Evolutionary conservation across 2,888 invertebrate genomes (phyloP).

Genomic region (Pilophorus perplexus): DNA sequence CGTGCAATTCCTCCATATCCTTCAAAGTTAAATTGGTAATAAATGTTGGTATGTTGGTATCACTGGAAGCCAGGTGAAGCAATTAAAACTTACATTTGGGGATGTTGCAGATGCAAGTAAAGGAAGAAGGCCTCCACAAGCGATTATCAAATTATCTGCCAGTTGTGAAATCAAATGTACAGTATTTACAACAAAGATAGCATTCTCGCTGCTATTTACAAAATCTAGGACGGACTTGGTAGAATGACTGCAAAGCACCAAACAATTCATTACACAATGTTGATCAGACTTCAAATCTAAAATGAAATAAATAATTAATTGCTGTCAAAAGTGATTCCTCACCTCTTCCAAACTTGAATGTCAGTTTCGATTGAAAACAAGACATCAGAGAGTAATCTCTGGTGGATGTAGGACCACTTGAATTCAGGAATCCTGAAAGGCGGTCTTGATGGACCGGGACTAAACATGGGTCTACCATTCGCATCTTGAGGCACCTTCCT

Average conservation of each 20-base stretch:
- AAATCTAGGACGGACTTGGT: slow-evolving; percentile 96
- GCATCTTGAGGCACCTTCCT: slow-evolving; percentile 53
- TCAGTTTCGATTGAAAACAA: slow-evolving; percentile 96
- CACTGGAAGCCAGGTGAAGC: slow-evolving; percentile 24
- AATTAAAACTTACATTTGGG: slow-evolving; percentile 76
- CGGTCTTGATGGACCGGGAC: slow-evolving; percentile 86
- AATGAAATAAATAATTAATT: no score
- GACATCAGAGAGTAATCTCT: slow-evolving; percentile 91
- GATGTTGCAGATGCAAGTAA: slow-evolving; percentile 96
- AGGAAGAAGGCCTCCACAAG: slow-evolving; percentile 94
- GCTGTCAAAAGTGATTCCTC: no score
- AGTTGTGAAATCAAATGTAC: slow-evolving; percentile 98
- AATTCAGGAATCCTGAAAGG: slow-evolving; percentile 99
- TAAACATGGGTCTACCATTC: slow-evolving; percentile 77
- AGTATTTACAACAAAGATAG: slow-evolving; percentile 98
- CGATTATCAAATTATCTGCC: slow-evolving; percentile 97
- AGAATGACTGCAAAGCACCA: slow-evolving; percentile 68
- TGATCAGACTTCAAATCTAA: not conserved
- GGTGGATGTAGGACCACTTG: slow-evolving; percentile 99
- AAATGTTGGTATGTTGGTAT: no score
- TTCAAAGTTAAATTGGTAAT: no score
- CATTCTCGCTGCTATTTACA: slow-evolving; percentile 97
- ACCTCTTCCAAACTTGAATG: slow-evolving; percentile 78
- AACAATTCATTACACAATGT: no score
- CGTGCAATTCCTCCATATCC: no score